Evolutionary conservation across 2,113 vertebrate species (phyloP), one percentile per base, ranked within the genome.

Genomic region (Peromyscus polionotus): DNA sequence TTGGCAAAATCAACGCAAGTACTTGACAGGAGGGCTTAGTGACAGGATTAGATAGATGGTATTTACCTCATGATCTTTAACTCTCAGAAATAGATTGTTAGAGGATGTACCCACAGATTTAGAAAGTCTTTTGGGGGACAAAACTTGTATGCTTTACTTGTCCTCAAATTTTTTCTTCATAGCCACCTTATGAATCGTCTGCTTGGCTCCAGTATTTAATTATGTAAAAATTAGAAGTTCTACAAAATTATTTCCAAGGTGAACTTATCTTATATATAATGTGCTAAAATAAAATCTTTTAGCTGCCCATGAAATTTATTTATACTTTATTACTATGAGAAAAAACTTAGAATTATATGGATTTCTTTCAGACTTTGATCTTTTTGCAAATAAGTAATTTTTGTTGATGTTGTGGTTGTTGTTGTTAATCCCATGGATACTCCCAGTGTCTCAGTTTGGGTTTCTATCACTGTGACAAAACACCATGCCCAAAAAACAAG

Each of bases 351-450:
- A 61, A 93, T 96, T 54, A 86, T 86, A 72, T 2, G 39, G 63
- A 73, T 20, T 79, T 95, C 65, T 90, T 54, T 96, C 84, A 59
- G 42, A 88, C 13, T 93, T 93, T 88, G 0, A 42, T 84, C 68
- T 92, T 91, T 86, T 88, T 95, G n/a, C n/a, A 96, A 96, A 93
- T 67, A 51, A 70, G 61, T 83, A 20, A 61, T 87, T 87, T 13
- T 90, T 48, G 45, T 51, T 51, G 51, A 51, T 87, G 73, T 17
- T 70, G 68, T 14, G 36, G 33, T 61, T 84, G 57, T 61, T 48
- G 24, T 14, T 28, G 11, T 26, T 81, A 90, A 67, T 88, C 65
- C 28, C 88, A 10, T 87, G 76, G 59, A 93, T 9, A 89, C 7
- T n/a, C 3, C 2, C 16, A 91, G 51, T 13, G 76, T 26, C 13